A percentile compares a stretch with the other conserved stretches of the same genome.
These are phyloP conservation scores for Taenaris catops DNA, from an alignment of 2,888 invertebrate species.

Conservation along the genomic window DNA sequence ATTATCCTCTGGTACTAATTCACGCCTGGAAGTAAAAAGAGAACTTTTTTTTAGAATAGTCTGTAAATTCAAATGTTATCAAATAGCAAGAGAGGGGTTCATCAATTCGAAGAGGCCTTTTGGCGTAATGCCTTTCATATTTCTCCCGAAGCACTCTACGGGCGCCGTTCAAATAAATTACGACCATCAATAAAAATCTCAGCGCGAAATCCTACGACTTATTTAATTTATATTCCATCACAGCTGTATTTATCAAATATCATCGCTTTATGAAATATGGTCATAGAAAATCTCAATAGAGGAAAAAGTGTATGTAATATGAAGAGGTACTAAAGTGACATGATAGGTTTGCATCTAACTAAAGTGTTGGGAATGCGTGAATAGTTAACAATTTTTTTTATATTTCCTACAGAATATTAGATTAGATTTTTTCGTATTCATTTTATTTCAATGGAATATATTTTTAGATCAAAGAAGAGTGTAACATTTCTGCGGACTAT, in stretches of 20 bases:
- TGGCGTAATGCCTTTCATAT: constrained; percentile 78
- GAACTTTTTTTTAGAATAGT: constrained; percentile 35
- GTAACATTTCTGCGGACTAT: too few relatives aligned
- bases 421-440: too few relatives aligned
- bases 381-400: too few relatives aligned
- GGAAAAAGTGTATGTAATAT: too few relatives aligned
- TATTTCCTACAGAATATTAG: too few relatives aligned
- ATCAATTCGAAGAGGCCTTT: constrained; percentile 76
- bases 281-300: constrained; percentile 2
- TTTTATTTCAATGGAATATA: too few relatives aligned
- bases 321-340: too few relatives aligned
- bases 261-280: constrained; percentile 37
- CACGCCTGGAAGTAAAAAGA: constrained; percentile 31
- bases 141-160: constrained; percentile 72
- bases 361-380: too few relatives aligned
- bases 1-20: background rate
- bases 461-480: too few relatives aligned
- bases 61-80: constrained; percentile 56
- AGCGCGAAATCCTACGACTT: constrained; percentile 69
- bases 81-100: constrained; percentile 70
- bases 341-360: too few relatives aligned
- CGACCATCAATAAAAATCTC: constrained; percentile 77
- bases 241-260: constrained; percentile 69
- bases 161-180: constrained; percentile 77
- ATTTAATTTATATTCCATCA: constrained; percentile 78